phyloP scores from a whole-genome alignment of 2,888 invertebrate genomes.

The Conchocele bisecta region DNA sequence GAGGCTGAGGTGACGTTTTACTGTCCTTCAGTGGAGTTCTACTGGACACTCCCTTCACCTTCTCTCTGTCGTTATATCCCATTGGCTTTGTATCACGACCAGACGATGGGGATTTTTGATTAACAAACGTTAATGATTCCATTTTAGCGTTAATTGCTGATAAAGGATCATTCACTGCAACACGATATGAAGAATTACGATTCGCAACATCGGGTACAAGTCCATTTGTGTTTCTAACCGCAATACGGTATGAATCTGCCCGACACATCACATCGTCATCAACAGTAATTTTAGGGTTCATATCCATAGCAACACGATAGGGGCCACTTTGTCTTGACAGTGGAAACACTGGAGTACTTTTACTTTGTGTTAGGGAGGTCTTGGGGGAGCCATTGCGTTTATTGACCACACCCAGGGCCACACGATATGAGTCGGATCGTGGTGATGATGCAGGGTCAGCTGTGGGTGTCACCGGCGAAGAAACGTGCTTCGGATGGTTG shows the following conservation, averaged over 20 bases:
- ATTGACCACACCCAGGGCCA: constrained; percentile 63
- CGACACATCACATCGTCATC: constrained; percentile 62
- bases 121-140: constrained; percentile 49
- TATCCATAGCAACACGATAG: constrained; percentile 57
- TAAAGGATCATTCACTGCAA: constrained; percentile 65
- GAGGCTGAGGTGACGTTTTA: constrained; percentile 3
- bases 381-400: constrained; percentile 56
- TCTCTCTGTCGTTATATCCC: constrained; percentile 76
- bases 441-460: constrained; percentile 10
- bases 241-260: constrained; percentile 74
- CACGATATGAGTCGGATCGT: constrained; percentile 73
- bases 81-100: constrained; percentile 69
- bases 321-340: constrained; percentile 53
- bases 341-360: constrained; percentile 61
- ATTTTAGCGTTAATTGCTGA: constrained; percentile 43
- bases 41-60: constrained; percentile 60
- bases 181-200: constrained; percentile 70
- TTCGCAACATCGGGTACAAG: constrained; percentile 52
- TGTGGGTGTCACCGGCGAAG: neutral
- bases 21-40: constrained; percentile 26
- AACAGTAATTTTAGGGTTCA: constrained; percentile 52
- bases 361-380: constrained; percentile 58
- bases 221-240: constrained; percentile 70
- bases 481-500: constrained; percentile 2
- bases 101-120: constrained; percentile 41